Conservation (phyloP, 2,797 vertebrate species). For the Poecilia velifera region DNA sequence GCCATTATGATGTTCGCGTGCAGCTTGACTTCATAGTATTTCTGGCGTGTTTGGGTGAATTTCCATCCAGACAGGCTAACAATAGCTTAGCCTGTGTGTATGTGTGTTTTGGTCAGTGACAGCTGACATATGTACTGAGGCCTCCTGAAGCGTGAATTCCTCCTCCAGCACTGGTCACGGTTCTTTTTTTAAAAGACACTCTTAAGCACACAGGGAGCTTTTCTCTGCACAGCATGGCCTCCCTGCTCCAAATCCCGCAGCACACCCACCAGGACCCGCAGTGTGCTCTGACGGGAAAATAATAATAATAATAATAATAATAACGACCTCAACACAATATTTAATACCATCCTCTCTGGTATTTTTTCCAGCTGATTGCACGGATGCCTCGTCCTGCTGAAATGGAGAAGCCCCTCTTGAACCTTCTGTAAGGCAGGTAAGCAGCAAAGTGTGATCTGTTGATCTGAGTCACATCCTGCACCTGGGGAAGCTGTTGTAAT, state of each 20-base stretch:
- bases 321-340: background rate
- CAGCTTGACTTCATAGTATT: background rate
- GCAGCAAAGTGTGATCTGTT: slow-evolving; percentile 11
- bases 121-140: slow-evolving; percentile 68
- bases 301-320: background rate
- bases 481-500: slow-evolving; percentile 8
- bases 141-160: slow-evolving; percentile 47
- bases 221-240: background rate
- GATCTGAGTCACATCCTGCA: slow-evolving; percentile 15
- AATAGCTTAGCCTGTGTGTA: slow-evolving; percentile 67
- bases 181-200: background rate
- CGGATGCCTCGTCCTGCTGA: slow-evolving; percentile 53
- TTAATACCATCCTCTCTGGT: slow-evolving; percentile 1
- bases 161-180: background rate
- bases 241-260: background rate
- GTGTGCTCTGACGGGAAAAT: background rate
- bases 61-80: slow-evolving; percentile 70
- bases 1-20: background rate
- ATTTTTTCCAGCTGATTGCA: slow-evolving; percentile 28
- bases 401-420: slow-evolving; percentile 57
- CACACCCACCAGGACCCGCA: background rate
- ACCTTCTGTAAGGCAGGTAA: slow-evolving; percentile 64
- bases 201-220: background rate
- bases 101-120: slow-evolving; percentile 72
- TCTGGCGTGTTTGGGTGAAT: slow-evolving; percentile 32